phyloP scores from a whole-genome alignment of 2,888 invertebrate genomes.

The Diarsia brunnea region DNA sequence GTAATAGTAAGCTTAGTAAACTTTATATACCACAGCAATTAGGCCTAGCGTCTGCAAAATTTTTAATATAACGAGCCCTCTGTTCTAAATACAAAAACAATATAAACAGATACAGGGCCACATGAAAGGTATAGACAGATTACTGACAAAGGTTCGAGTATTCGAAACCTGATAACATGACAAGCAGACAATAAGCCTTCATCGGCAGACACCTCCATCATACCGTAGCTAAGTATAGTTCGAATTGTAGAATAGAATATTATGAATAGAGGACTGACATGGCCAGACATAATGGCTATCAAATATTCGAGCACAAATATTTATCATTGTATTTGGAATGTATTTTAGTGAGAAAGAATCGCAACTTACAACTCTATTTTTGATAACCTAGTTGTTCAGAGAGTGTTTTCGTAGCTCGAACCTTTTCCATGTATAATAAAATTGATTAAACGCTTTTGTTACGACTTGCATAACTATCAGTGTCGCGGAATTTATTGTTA shows the following conservation, averaged over 20 bases:
- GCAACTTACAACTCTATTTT: slow-evolving; percentile 28
- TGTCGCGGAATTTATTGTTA: slow-evolving; percentile 53
- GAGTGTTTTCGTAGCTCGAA: slow-evolving; percentile 32
- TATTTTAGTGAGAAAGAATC: slow-evolving; percentile 10
- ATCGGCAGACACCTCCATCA: slow-evolving; percentile 50
- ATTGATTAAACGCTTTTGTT: slow-evolving; percentile 56
- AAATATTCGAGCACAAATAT: slow-evolving; percentile 24
- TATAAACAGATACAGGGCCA: slow-evolving; percentile 20
- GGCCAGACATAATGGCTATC: slow-evolving; percentile 13
- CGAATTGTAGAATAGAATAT: slow-evolving; percentile 36
- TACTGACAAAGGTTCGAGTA: slow-evolving; percentile 57
- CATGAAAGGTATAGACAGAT: slow-evolving; percentile 53
- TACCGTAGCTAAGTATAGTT: slow-evolving; percentile 30
- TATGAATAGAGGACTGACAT: slow-evolving; percentile 38
- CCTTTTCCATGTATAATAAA: slow-evolving; percentile 55
- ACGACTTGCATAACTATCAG: slow-evolving; percentile 55
- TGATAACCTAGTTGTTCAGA: slow-evolving; percentile 38
- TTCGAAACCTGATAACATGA: slow-evolving; percentile 56
- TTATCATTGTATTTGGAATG: slow-evolving; percentile 17
- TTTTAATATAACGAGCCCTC: slow-evolving; percentile 17
- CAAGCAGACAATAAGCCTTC: slow-evolving; percentile 59
- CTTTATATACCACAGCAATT: not conserved
- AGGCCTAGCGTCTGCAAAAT: not conserved
- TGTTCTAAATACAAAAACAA: slow-evolving; percentile 29
- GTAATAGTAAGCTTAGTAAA: not conserved